Conservation (phyloP, 1,140 invertebrate species). For the Brachionus calyciflorus region DNA sequence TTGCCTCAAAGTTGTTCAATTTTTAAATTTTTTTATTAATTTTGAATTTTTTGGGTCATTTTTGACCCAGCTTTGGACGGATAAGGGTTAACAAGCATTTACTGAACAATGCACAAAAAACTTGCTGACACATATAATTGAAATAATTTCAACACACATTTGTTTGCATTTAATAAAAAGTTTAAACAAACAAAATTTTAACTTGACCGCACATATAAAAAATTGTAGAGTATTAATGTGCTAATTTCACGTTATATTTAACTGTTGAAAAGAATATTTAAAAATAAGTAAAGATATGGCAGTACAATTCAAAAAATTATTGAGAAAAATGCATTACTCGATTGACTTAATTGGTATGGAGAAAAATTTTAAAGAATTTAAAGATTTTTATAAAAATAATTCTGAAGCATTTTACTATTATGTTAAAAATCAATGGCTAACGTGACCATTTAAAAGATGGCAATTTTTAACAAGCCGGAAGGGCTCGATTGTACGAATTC, state of each 20-base stretch:
- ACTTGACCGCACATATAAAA: not conserved
- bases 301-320: slow-evolving; percentile 2
- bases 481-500: slow-evolving; percentile 1
- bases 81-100: too few relatives aligned
- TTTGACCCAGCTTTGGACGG: too few relatives aligned
- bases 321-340: slow-evolving; percentile 14
- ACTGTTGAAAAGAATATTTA: not conserved
- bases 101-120: not conserved
- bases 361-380: slow-evolving; percentile 5
- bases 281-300: slow-evolving; percentile 1
- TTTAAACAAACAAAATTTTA: not conserved
- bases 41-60: too few relatives aligned
- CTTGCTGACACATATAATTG: not conserved
- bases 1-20: too few relatives aligned
- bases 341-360: not conserved
- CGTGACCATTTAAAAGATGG: not conserved
- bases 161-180: not conserved
- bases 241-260: slow-evolving; percentile 12
- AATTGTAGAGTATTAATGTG: not conserved
- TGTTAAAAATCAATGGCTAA: slow-evolving; percentile 11
- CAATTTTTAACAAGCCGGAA: slow-evolving; percentile 4
- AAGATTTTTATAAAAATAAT: not conserved
- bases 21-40: too few relatives aligned
- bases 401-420: not conserved
- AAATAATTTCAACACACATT: too few relatives aligned